Conservation (phyloP, 2,113 vertebrate species). For the Zootoca vivipara region DNA sequence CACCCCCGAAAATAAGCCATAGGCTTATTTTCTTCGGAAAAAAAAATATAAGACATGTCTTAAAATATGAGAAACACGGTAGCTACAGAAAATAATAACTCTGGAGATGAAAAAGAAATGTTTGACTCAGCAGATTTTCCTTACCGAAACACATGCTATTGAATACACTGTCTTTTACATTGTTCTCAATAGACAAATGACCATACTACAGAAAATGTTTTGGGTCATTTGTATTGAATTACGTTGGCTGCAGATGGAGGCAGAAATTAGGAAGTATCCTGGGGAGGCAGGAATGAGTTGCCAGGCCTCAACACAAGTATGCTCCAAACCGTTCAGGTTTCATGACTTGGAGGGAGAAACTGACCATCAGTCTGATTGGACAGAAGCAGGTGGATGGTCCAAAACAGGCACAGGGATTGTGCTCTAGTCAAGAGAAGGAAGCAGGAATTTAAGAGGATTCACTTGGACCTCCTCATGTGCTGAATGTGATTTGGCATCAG, state of each 20-base stretch:
- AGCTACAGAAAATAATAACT: neutral
- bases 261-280: neutral
- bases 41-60: no score
- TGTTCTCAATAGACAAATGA: neutral
- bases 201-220: neutral
- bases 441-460: neutral
- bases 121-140: neutral
- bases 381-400: neutral
- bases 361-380: neutral
- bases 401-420: neutral
- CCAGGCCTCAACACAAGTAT: no score
- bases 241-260: neutral
- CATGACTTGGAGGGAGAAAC: neutral
- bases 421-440: neutral
- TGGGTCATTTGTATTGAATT: neutral
- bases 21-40: no score
- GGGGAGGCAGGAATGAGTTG: neutral
- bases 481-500: no score
- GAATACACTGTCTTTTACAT: neutral
- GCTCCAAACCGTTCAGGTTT: neutral
- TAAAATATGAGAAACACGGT: no score
- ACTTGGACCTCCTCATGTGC: no score
- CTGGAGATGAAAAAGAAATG: neutral
- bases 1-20: no score
- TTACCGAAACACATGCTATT: neutral